Evolutionary conservation across 1,140 invertebrate genomes (phyloP).

Genomic region (Anastatus disparis): DNA sequence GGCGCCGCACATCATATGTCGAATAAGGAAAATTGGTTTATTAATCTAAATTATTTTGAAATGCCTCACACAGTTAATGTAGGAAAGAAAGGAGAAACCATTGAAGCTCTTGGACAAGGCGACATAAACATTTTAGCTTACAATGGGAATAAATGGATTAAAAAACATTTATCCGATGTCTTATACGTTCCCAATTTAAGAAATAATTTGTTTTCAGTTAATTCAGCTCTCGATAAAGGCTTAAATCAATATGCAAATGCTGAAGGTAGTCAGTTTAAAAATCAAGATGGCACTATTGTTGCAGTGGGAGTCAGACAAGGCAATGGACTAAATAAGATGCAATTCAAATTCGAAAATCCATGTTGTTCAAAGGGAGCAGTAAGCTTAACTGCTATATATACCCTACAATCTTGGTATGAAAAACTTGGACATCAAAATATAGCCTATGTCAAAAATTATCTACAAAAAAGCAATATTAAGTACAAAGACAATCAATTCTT

Average conservation of each 20-base stretch:
- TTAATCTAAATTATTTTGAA: neutral
- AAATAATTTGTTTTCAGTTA: conserved; percentile 8
- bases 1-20: conserved; percentile 23
- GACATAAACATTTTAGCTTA: neutral
- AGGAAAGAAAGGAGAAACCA: neutral
- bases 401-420: neutral
- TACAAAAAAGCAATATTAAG: neutral
- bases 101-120: neutral
- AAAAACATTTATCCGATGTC: neutral
- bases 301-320: neutral
- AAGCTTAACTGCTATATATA: neutral
- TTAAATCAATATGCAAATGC: conserved; percentile 24
- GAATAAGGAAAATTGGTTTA: neutral
- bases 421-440: neutral
- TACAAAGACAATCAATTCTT: neutral
- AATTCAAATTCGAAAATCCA: neutral
- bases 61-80: neutral
- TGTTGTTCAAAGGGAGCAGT: neutral
- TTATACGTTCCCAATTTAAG: neutral
- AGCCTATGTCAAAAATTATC: no score
- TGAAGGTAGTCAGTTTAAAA: conserved; percentile 13
- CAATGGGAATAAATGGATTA: neutral
- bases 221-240: neutral
- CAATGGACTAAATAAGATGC: neutral
- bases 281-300: conserved; percentile 9